Evolutionary conservation across 1,140 invertebrate species (phyloP).

Genomic region (Mycetomoellerius zeteki): DNA sequence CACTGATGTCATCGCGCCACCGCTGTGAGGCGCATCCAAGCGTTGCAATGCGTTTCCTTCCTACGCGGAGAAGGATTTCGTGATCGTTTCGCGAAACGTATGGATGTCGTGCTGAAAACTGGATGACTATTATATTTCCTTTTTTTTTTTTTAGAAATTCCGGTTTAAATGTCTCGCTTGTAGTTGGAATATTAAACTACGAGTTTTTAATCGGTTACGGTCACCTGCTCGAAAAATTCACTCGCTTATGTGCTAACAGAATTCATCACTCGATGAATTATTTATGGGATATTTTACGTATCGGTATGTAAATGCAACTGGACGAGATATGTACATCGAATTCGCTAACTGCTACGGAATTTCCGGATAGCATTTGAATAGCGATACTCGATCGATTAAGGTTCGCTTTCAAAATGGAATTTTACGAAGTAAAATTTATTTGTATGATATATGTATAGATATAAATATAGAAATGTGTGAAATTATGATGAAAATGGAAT

Average conservation of each 20-base stretch:
- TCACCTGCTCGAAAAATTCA: constrained; percentile 7
- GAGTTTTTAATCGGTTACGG: constrained; percentile 13
- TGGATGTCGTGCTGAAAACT: constrained; percentile 19
- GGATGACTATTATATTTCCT: background rate
- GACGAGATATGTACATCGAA: constrained; percentile 37
- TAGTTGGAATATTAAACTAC: constrained; percentile 32
- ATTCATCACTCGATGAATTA: constrained; percentile 53
- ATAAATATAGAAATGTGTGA: background rate
- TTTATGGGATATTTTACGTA: constrained; percentile 49
- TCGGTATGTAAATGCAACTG: constrained; percentile 28
- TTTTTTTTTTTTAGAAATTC: background rate
- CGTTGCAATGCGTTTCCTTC: constrained; percentile 63
- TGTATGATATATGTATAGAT: background rate
- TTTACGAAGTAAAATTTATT: constrained; percentile 21
- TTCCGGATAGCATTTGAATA: constrained; percentile 38
- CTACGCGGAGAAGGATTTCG: constrained; percentile 41
- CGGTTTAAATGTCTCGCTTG: constrained; percentile 9
- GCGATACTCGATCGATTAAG: constrained; percentile 28
- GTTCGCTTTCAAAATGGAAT: constrained; percentile 14
- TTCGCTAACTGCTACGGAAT: constrained; percentile 31
- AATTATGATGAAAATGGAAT: constrained; percentile 16
- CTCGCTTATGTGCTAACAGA: constrained; percentile 18
- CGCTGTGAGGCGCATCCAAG: constrained; percentile 59
- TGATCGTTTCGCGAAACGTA: constrained; percentile 30
- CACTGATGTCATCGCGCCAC: constrained; percentile 52